Evolutionary conservation across 2,797 vertebrate species (phyloP).

Genomic region (Chloroceryle amazona): DNA sequence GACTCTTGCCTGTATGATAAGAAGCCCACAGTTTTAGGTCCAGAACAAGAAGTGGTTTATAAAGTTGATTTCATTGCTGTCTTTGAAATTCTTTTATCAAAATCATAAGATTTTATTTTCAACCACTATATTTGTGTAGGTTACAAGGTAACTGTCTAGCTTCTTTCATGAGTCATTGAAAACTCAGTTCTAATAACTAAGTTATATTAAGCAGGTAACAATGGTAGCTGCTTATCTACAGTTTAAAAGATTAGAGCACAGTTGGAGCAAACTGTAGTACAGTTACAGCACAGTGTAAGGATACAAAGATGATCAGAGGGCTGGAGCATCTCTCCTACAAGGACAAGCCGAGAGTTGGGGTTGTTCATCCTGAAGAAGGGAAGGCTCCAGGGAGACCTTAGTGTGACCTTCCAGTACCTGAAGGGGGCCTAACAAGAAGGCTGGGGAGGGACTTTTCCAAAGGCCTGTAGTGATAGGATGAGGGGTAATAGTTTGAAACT

Average conservation of each 20-base stretch:
- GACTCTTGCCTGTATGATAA: not conserved
- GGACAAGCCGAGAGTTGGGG: too few species aligned
- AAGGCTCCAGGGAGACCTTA: too few species aligned
- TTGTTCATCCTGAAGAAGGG: too few species aligned
- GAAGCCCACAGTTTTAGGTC: not conserved
- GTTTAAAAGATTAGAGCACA: not conserved
- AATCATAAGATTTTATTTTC: not conserved
- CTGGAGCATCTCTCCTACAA: too few species aligned
- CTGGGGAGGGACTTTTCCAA: too few species aligned
- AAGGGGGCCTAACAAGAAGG: too few species aligned
- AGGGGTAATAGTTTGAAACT: too few species aligned
- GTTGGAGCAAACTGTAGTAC: not conserved
- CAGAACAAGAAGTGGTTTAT: not conserved
- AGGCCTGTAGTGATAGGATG: too few species aligned
- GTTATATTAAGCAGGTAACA: not conserved
- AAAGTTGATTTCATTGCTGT: not conserved
- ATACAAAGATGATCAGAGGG: too few species aligned
- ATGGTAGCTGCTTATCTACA: not conserved
- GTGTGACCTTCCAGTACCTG: too few species aligned
- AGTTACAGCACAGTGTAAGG: too few species aligned
- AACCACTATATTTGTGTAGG: not conserved
- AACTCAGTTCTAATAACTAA: not conserved
- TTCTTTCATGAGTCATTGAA: not conserved
- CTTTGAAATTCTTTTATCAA: not conserved
- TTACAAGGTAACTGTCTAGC: not conserved